Evolutionary conservation across 2,888 invertebrate species (phyloP), one percentile per base, ranked within the genome.

Genomic region (Lordiphosa fenestrarum): DNA sequence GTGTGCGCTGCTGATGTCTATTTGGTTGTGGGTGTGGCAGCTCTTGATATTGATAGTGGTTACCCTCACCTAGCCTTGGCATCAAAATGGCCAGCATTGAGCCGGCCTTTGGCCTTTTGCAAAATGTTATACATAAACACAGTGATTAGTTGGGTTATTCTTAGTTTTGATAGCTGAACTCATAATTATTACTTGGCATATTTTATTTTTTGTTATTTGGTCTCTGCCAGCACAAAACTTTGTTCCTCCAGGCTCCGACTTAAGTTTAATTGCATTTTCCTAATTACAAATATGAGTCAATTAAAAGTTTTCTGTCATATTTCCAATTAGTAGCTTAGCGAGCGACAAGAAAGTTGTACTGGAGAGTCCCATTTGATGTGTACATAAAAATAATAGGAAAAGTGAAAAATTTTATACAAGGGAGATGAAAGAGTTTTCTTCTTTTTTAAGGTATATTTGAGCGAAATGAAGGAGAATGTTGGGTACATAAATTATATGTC

Each of bases 231-330:
- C 12, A n/a, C 38, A 19, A 21, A 53, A 63, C 37, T 58, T 62
- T 48, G 15, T 15, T 59, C 30, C 15, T 15, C 15, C 30, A 47
- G 13, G 35, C 52, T 61, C 35, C 9, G 35, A 48, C 33, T 23
- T 36, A 71, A 66, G 64, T 73, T 73, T 70, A 76, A 76, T 73
- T 78, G 63, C 73, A 53, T 71, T 75, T 77, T 44, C 10, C 66
- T 60, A 49, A 67, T 68, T 64, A 69, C 65, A 61, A 62, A 60
- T 51, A 59, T 71, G 63, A 49, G 44, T 69, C 70, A 68, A 78
- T 77, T 76, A 78, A 77, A 77, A 77, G 56, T 77, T 77, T 62
- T 25, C 48, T 41, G 38, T 53, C 52, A 60, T 61, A 58, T 55
- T 38, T 53, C 42, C 47, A 69, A 72, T 69, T 57, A 66, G 60